phyloP scores from a whole-genome alignment of 2,888 invertebrate species.

The Drosophila ustulata region DNA sequence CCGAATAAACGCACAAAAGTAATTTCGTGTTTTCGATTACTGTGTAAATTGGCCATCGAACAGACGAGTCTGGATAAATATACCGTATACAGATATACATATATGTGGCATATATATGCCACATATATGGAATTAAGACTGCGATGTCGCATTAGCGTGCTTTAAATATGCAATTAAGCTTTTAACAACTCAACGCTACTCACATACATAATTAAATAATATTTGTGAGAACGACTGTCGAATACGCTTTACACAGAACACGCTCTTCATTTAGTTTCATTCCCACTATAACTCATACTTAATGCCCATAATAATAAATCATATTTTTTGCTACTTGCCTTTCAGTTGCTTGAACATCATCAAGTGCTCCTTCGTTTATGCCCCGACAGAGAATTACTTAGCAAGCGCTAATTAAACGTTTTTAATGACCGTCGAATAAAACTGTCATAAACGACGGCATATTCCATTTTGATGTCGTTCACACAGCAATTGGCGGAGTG shows the following conservation, averaged over 20 bases:
- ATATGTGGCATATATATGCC: not conserved
- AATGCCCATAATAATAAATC: not conserved
- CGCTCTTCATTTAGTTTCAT: not conserved
- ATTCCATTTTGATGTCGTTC: constrained; percentile 37
- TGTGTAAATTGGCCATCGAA: not conserved
- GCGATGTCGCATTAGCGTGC: constrained; percentile 1
- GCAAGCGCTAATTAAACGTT: constrained; percentile 67
- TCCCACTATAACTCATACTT: constrained; percentile 1
- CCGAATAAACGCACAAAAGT: not conserved
- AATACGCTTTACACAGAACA: not conserved
- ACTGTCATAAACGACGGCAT: constrained; percentile 52
- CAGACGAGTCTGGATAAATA: not conserved
- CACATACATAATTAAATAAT: constrained; percentile 19
- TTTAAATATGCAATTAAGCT: constrained; percentile 25
- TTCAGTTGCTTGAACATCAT: not conserved
- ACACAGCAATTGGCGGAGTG: constrained; percentile 22
- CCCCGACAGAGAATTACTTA: constrained; percentile 51
- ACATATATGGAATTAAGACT: not conserved
- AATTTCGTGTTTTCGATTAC: not conserved
- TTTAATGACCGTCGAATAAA: constrained; percentile 65
- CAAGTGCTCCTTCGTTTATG: not conserved
- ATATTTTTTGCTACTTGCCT: not conserved
- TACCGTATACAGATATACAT: not conserved
- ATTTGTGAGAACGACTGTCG: not conserved
- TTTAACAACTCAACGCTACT: constrained; percentile 15